Evolutionary conservation across 2,888 invertebrate species (phyloP), one percentile per base, ranked within the genome.

Genomic region (Caradrina clavipalpis): DNA sequence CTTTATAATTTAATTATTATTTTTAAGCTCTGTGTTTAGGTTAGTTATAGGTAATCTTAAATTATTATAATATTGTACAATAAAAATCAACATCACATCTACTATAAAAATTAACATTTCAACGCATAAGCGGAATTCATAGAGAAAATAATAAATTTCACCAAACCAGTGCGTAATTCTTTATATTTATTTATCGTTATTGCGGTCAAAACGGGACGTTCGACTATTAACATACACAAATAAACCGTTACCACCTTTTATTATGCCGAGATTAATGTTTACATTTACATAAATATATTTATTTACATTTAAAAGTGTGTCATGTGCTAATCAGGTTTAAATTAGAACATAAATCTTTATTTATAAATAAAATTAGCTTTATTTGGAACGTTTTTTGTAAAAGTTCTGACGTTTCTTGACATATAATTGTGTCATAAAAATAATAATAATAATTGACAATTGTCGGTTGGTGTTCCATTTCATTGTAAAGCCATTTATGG

Each of bases 121-220:
- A n/a, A 42, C 0, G 11, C 15, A 22, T 35, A 19, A 0, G 49
- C 11, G 47, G 55, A 26, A 53, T 53, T 19, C 21, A 47, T 70
- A 42, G 39, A 49, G 42, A 49, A 76, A 76, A 58, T 26, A 26
- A 70, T 66, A 66, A 55, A 70, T 56, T 58, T 55, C 22, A 21
- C 35, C n/a, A 53, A 73, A 61, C 65, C 45, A 21, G 45, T 10
- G 45, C 19, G 45, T 50, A 49, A 59, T 62, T 53, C 39, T 54
- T 53, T 26, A 55, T 54, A 63, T 75, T 75, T 54, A 74, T 75
- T 75, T 64, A 76, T 80, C 17, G 64, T 45, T 39, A 19, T 45
- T 45, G 67, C 78, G 71, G 58, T 82, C 78, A 80, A 73, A 85
- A 86, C 85, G 78, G 83, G 69, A 83, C 69, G 26, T 78, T 64